phyloP scores from a whole-genome alignment of 2,797 vertebrate genomes.

The Chloroceryle inda region DNA sequence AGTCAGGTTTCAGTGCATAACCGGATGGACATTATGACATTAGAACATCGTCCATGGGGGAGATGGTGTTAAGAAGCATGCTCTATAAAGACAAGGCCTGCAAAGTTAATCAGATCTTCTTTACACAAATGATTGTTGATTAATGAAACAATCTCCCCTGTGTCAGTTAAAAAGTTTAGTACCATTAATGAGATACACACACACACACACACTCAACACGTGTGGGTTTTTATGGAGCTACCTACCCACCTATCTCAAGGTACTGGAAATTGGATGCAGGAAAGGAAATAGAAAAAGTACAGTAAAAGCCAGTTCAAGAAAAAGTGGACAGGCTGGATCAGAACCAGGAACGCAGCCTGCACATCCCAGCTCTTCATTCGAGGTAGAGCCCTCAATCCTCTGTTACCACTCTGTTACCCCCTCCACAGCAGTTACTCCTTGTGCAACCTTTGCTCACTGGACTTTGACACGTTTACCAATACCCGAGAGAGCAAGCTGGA shows the following conservation, averaged over 20 bases:
- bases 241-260: neutral
- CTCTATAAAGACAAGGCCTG: neutral
- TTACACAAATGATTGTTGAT: neutral
- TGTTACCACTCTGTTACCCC: neutral
- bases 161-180: neutral
- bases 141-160: neutral
- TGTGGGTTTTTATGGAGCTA: neutral
- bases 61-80: neutral
- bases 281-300: neutral
- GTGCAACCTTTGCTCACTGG: neutral
- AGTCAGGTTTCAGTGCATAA: neutral
- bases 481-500: neutral
- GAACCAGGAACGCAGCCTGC: neutral
- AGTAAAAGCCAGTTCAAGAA: neutral
- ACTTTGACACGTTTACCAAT: constrained; percentile 30
- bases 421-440: neutral
- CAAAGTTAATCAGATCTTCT: neutral
- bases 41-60: neutral
- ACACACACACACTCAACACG: neutral
- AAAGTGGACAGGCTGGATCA: neutral
- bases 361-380: neutral
- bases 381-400: neutral
- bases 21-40: neutral
- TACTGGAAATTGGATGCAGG: neutral
- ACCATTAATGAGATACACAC: neutral